Conservation (phyloP, 1,140 invertebrate species). For the Antheraea mylitta region DNA sequence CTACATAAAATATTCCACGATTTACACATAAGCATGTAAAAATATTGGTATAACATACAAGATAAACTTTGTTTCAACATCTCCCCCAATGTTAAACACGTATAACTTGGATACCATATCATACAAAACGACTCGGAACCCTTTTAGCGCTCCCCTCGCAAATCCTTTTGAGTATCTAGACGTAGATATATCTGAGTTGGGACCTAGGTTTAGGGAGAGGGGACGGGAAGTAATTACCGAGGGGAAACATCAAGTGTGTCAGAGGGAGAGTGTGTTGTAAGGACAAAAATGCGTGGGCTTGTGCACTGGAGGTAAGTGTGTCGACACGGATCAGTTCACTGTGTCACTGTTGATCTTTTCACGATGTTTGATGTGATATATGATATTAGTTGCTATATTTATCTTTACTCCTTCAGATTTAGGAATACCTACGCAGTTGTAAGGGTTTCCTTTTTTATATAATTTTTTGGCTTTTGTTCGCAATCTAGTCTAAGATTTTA, state of each 20-base stretch:
- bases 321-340: slow-evolving; percentile 72
- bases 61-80: slow-evolving; percentile 40
- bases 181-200: slow-evolving; percentile 60
- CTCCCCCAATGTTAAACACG: slow-evolving; percentile 46
- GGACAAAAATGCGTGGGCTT: slow-evolving; percentile 69
- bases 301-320: slow-evolving; percentile 72
- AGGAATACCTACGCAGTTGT: not conserved
- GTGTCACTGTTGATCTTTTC: slow-evolving; percentile 74
- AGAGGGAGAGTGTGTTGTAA: slow-evolving; percentile 73
- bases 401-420: not conserved
- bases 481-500: no score
- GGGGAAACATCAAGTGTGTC: slow-evolving; percentile 76
- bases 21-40: not conserved
- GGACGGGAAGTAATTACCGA: slow-evolving; percentile 66
- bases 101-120: slow-evolving; percentile 52
- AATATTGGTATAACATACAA: slow-evolving; percentile 39
- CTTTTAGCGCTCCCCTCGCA: slow-evolving; percentile 72
- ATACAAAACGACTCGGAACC: slow-evolving; percentile 51
- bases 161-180: slow-evolving; percentile 61
- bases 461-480: no score
- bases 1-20: not conserved
- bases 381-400: not conserved
- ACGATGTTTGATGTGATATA: slow-evolving; percentile 32
- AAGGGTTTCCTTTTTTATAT: no score
- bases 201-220: slow-evolving; percentile 58